These are phyloP conservation scores for Brachionus plicatilis DNA, from an alignment of 1,140 invertebrate genomes.

Conservation along the genomic window DNA sequence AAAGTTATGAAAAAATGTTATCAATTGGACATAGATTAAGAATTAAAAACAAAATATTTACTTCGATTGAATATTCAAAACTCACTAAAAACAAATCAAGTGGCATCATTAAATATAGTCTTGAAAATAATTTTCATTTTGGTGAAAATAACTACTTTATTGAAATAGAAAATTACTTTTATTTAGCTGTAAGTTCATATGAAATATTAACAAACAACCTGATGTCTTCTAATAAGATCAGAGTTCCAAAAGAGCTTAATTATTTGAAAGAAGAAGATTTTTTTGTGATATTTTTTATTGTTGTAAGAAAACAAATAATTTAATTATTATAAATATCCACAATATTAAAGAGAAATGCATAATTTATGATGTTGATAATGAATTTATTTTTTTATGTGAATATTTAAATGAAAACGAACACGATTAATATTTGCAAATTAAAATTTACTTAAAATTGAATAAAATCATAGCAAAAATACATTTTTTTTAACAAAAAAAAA, in stretches of 20 bases:
- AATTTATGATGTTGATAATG: neutral
- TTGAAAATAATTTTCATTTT: neutral
- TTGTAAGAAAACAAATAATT: constrained; percentile 3
- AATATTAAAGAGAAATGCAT: neutral
- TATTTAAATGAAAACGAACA: constrained; percentile 3
- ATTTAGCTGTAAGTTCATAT: neutral
- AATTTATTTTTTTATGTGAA: neutral
- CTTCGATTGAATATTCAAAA: neutral
- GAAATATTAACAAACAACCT: neutral
- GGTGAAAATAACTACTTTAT: neutral
- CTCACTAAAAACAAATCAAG: neutral
- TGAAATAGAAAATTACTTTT: neutral
- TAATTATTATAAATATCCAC: constrained; percentile 1
- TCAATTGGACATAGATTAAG: neutral
- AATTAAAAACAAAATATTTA: constrained; percentile 20
- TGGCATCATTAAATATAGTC: neutral
- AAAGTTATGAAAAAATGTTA: neutral
- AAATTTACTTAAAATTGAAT: too few relatives aligned
- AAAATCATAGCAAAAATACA: too few relatives aligned
- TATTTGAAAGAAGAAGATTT: neutral
- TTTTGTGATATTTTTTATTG: neutral
- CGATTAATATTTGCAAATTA: neutral
- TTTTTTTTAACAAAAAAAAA: too few relatives aligned
- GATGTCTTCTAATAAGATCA: neutral
- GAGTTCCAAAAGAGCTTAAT: neutral